phyloP scores from a whole-genome alignment of 2,888 invertebrate species.

The Cheilosia soror region DNA sequence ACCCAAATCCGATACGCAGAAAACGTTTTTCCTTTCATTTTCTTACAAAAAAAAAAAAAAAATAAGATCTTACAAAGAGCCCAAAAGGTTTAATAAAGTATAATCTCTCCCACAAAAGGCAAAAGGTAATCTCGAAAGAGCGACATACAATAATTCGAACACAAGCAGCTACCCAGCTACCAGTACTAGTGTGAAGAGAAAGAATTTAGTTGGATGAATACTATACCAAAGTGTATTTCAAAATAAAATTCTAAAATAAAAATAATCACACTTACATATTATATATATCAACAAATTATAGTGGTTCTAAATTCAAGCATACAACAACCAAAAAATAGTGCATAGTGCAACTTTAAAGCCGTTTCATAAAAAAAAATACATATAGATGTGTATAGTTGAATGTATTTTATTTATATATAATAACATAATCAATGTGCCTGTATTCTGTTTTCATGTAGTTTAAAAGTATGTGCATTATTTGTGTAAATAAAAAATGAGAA shows the following conservation, averaged over 20 bases:
- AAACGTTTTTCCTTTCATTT: conserved; percentile 20
- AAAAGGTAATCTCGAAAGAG: not conserved
- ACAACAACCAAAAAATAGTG: conserved; percentile 51
- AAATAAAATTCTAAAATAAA: conserved; percentile 62
- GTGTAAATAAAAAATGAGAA: conserved; percentile 64
- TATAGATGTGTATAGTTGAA: conserved; percentile 61
- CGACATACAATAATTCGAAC: conserved; percentile 11
- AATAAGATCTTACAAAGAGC: not conserved
- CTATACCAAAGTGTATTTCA: conserved; percentile 50
- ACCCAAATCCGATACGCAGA: conserved; percentile 16
- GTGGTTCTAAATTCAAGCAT: conserved; percentile 40
- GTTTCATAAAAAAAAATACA: conserved; percentile 47
- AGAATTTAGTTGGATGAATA: conserved; percentile 31
- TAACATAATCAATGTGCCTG: conserved; percentile 75
- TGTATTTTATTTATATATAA: conserved; percentile 60
- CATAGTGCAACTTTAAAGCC: conserved; percentile 67
- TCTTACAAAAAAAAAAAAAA: not conserved
- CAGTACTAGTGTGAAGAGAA: conserved; percentile 34
- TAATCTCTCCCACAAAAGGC: not conserved
- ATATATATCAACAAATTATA: conserved; percentile 30
- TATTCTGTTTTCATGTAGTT: conserved; percentile 74
- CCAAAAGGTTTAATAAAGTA: conserved; percentile 8
- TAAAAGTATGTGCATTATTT: conserved; percentile 66
- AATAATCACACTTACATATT: conserved; percentile 38
- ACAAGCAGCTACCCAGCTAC: conserved; percentile 11